Conservation (phyloP, 2,888 invertebrate species). For the Sinodicranocentrus sp. region DNA sequence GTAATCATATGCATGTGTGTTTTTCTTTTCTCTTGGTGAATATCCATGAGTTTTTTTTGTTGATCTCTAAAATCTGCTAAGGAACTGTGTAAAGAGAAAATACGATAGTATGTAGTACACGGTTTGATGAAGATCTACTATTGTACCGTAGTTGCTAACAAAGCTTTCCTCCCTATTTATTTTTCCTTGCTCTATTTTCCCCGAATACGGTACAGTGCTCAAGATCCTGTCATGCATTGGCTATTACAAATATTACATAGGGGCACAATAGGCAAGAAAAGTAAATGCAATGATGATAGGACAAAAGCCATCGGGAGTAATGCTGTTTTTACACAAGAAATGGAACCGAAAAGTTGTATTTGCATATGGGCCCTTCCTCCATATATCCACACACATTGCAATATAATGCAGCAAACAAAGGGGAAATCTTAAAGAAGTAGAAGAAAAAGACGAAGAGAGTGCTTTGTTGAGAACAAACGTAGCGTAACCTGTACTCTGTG, state of each 20-base stretch:
- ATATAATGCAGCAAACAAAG: constrained; percentile 33
- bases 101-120: no score
- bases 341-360: constrained; percentile 41
- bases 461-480: constrained; percentile 69
- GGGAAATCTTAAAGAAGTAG: constrained; percentile 49
- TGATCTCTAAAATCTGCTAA: no score
- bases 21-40: neutral
- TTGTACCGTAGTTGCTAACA: neutral
- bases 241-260: constrained; percentile 14
- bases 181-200: constrained; percentile 38
- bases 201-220: constrained; percentile 24
- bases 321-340: neutral
- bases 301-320: neutral
- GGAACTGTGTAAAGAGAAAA: no score
- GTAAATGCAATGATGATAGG: constrained; percentile 5
- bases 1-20: neutral
- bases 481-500: constrained; percentile 69
- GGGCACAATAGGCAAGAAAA: constrained; percentile 4
- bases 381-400: neutral
- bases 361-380: constrained; percentile 40
- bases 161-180: constrained; percentile 23
- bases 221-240: constrained; percentile 22
- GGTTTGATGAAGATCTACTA: constrained; percentile 39
- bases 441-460: constrained; percentile 46
- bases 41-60: neutral